These are phyloP conservation scores for Coboldia fuscipes DNA, from an alignment of 1,140 invertebrate genomes.

Conservation along the genomic window DNA sequence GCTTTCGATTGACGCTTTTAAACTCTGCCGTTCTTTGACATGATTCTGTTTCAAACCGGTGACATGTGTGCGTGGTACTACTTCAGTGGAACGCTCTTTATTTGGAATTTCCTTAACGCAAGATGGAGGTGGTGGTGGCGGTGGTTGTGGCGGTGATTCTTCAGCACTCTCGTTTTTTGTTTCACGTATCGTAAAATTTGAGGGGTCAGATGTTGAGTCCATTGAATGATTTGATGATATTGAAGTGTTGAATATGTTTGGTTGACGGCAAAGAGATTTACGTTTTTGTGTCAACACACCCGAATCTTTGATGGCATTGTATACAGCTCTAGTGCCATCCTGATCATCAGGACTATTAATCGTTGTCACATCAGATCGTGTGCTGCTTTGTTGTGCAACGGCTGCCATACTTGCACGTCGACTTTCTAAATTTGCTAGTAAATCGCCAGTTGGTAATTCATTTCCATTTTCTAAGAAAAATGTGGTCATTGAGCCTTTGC, in stretches of 20 bases:
- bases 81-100: conserved; percentile 7
- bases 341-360: not conserved
- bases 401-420: not conserved
- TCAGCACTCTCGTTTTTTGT: not conserved
- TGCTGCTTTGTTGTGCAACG: not conserved
- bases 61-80: not conserved
- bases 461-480: conserved; percentile 40
- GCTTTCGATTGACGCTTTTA: conserved; percentile 21
- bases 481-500: conserved; percentile 88
- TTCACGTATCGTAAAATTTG: not conserved
- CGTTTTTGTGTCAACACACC: conserved; percentile 16
- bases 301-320: not conserved
- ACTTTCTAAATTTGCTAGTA: too few relatives aligned
- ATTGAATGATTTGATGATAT: not conserved
- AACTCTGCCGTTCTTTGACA: not conserved
- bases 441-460: too few relatives aligned
- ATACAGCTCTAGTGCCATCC: not conserved
- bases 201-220: not conserved
- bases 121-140: conserved; percentile 7
- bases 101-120: conserved; percentile 13
- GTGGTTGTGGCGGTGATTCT: conserved; percentile 5
- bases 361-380: not conserved
- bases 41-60: not conserved
- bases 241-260: conserved; percentile 11
- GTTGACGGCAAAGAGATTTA: conserved; percentile 18